A percentile compares a stretch with the other conserved stretches of the same genome.
Evolutionary conservation across 2,797 vertebrate genomes (phyloP).

Genomic region (Hypotaenidia philippensis): DNA sequence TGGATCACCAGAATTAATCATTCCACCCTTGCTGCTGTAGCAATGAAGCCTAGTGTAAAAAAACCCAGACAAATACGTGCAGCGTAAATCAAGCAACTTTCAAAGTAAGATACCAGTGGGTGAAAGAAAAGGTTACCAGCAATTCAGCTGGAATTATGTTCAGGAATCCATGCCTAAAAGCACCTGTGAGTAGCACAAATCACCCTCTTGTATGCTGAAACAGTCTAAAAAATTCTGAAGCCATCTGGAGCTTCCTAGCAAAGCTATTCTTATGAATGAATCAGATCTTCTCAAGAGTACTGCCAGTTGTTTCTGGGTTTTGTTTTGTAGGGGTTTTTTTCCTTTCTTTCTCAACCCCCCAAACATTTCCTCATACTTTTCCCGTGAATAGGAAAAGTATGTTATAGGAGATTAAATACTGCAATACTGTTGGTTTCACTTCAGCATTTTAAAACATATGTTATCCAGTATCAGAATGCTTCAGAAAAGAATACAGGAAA

Average conservation of each 20-base stretch:
- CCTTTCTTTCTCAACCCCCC: too few relatives aligned
- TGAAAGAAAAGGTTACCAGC: too few relatives aligned
- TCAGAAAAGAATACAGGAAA: background rate
- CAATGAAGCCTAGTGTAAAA: background rate
- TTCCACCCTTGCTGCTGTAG: background rate
- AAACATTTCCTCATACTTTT: background rate
- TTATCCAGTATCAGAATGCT: background rate
- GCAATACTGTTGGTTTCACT: background rate
- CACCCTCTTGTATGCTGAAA: background rate
- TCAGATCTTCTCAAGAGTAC: background rate
- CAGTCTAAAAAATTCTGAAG: background rate
- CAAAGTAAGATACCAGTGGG: background rate
- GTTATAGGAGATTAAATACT: background rate
- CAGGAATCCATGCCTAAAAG: background rate
- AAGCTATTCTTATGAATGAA: background rate
- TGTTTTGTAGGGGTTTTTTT: too few relatives aligned
- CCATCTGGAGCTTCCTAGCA: background rate
- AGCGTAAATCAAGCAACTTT: background rate
- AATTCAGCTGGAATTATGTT: background rate
- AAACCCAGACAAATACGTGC: background rate
- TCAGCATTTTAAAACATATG: background rate
- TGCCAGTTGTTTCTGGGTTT: too few relatives aligned
- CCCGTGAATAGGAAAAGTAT: background rate
- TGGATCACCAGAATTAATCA: background rate
- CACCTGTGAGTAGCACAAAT: background rate